Base-by-base conservation (phyloP, 2,888 invertebrate species). In the Catocala nupta region DNA sequence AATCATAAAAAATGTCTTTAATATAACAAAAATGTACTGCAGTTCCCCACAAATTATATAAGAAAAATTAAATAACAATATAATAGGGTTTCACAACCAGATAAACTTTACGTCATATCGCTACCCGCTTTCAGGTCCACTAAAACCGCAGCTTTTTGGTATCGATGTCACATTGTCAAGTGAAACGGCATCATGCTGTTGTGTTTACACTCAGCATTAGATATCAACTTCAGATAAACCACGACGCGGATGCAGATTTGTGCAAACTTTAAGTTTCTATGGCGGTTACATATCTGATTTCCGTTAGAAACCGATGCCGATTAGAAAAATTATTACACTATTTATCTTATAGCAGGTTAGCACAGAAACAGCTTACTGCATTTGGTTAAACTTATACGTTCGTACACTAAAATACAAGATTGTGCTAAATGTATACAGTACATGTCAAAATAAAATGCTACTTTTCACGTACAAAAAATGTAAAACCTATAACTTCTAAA, bases 101-200 rank as follows among this genome's bases (percentile, higher is more conserved):
- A 25, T 25, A 3, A 25, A 25, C 25, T 25, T 25, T 16, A 16
- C 16, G 25, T 25, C 4, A 9, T 55, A 25, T 33, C 13, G 11
- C 55, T 44, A 16, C 8, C 13, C 68, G 64, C 50, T 48, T 34
- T 5, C 54, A 39, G 11, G 7, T 42, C 8, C 34, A 66, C 50
- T 51, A 49, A 55, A 68, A 44, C 63, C 75, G 51, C 68, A 56
- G 51, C 58, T 48, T 61, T 7, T 55, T 61, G 34, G 59, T 73
- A 81, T 80, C 73, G 73, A 77, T 77, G 73, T 75, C 74, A 68
- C 71, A 77, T 76, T 78, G 82, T 78, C 80, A 78, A 78, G 78
- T 71, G 75, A 57, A 68, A 68, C 68, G 59, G 44, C 63, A 68
- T 65, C 66, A 60, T 63, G 61, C 44, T 59, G 63, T 67, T 64